A percentile compares a stretch with the other conserved stretches of the same genome.
phyloP scores from a whole-genome alignment of 2,888 invertebrate genomes.

The Eledona agricola region DNA sequence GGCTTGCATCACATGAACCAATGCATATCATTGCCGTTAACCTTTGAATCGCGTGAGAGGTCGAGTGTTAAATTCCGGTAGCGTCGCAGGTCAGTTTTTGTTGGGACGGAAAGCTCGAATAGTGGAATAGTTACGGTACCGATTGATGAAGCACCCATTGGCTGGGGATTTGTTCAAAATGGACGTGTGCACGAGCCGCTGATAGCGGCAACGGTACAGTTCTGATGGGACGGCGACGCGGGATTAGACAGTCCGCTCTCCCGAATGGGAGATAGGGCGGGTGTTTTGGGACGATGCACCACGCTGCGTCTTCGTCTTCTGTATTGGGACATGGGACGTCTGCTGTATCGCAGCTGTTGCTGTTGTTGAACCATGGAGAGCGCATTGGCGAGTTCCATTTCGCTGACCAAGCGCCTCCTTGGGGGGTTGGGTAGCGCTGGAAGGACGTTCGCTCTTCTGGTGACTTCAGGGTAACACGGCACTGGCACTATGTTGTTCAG shows the following conservation, averaged over 20 bases:
- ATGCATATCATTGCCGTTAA: slow-evolving; percentile 8
- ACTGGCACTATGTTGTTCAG: slow-evolving; percentile 67
- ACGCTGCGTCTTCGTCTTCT: slow-evolving; percentile 55
- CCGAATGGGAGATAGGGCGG: slow-evolving; percentile 73
- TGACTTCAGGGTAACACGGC: slow-evolving; percentile 57
- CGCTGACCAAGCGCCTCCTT: slow-evolving; percentile 63
- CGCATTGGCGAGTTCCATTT: slow-evolving; percentile 61
- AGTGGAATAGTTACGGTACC: slow-evolving; percentile 4
- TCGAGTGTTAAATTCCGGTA: slow-evolving; percentile 9
- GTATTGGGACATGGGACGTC: slow-evolving; percentile 39
- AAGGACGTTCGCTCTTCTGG: slow-evolving; percentile 46
- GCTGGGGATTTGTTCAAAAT: slow-evolving; percentile 41
- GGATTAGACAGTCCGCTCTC: slow-evolving; percentile 78
- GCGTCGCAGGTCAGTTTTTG: slow-evolving; percentile 2
- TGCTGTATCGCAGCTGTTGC: slow-evolving; percentile 47
- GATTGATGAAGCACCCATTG: slow-evolving; percentile 21
- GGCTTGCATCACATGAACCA: too few relatives aligned
- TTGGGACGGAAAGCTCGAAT: slow-evolving; percentile 6
- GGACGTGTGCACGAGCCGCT: slow-evolving; percentile 56
- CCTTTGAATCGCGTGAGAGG: slow-evolving; percentile 22
- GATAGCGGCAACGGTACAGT: slow-evolving; percentile 56
- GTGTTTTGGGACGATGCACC: slow-evolving; percentile 61
- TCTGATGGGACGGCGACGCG: slow-evolving; percentile 67
- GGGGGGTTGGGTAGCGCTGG: slow-evolving; percentile 60
- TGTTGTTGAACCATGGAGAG: slow-evolving; percentile 57